Conservation (phyloP, 2,888 invertebrate species). For the Platycnemis pennipes region DNA sequence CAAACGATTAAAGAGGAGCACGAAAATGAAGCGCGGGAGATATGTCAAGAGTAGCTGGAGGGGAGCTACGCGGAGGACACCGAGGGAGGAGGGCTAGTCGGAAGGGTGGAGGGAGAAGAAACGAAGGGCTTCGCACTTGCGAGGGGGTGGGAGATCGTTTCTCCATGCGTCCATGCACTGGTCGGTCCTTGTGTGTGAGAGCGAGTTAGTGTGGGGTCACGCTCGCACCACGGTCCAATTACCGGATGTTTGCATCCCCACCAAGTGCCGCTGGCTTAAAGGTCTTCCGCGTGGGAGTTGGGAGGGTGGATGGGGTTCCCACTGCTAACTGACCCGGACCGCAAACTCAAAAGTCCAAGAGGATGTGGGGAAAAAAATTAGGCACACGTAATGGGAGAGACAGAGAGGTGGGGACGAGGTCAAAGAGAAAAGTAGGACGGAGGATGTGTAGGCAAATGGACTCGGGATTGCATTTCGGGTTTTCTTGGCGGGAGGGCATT, state of each 20-base stretch:
- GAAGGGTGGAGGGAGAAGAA: too few species aligned
- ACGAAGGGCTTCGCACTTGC: too few species aligned
- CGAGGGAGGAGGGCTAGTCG: too few species aligned
- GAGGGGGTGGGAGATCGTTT: too few species aligned
- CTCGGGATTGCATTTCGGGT: background rate
- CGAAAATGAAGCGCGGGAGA: too few species aligned
- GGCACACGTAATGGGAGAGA: background rate
- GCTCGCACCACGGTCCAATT: background rate
- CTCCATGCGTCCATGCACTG: background rate
- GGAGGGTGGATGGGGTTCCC: background rate
- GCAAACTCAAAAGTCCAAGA: background rate
- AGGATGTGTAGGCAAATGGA: background rate
- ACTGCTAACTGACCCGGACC: background rate
- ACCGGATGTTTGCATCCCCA: constrained; percentile 2
- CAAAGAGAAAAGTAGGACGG: background rate
- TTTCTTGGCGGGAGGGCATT: background rate
- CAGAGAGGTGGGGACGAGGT: background rate
- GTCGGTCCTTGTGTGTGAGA: background rate
- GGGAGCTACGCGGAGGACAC: too few species aligned
- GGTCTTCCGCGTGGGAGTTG: background rate
- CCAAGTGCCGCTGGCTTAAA: background rate
- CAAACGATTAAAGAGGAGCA: too few species aligned
- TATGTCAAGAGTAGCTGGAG: too few species aligned
- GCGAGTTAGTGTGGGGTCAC: background rate
- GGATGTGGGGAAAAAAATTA: background rate